Percentiles rank a stretch among this genome's conserved stretches.
Evolutionary conservation across 35 echinoderm and acorn worm species (phyloP).

Genomic region (Hemicentrotus pulcherrimus): DNA sequence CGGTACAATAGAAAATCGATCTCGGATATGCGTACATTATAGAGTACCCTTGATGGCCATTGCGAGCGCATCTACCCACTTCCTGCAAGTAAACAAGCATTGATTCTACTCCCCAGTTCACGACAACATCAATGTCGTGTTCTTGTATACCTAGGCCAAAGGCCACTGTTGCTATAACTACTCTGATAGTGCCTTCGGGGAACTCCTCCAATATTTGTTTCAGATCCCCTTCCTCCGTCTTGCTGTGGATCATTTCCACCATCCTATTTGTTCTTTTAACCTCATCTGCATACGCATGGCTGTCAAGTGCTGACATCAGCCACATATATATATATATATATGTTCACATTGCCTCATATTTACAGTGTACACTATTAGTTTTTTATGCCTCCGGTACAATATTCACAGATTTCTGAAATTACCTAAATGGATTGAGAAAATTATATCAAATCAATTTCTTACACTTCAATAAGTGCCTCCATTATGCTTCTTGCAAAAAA

Average conservation of each 20-base stretch:
- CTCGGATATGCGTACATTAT: no score
- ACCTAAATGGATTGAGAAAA: no score
- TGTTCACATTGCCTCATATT: not conserved
- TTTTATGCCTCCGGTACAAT: no score
- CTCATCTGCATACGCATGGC: not conserved
- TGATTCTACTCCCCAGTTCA: not conserved
- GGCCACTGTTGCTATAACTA: not conserved
- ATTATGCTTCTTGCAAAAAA: no score
- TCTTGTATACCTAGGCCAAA: not conserved
- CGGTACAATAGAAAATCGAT: no score
- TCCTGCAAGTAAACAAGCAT: not conserved
- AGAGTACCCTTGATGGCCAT: not conserved
- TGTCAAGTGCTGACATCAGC: not conserved
- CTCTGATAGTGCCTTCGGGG: not conserved
- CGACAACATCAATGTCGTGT: not conserved
- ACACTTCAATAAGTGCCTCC: no score
- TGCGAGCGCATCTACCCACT: not conserved
- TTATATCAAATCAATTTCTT: no score
- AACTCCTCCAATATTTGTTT: not conserved
- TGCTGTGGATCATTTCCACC: not conserved
- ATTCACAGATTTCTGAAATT: no score
- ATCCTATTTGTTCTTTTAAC: not conserved
- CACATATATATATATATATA: not conserved
- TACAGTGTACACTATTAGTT: no score
- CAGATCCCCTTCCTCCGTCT: not conserved